A percentile compares a stretch with the other conserved stretches of the same genome.
These are phyloP conservation scores for Apamea epomidion DNA, from an alignment of 2,888 invertebrate species.

Conservation along the genomic window DNA sequence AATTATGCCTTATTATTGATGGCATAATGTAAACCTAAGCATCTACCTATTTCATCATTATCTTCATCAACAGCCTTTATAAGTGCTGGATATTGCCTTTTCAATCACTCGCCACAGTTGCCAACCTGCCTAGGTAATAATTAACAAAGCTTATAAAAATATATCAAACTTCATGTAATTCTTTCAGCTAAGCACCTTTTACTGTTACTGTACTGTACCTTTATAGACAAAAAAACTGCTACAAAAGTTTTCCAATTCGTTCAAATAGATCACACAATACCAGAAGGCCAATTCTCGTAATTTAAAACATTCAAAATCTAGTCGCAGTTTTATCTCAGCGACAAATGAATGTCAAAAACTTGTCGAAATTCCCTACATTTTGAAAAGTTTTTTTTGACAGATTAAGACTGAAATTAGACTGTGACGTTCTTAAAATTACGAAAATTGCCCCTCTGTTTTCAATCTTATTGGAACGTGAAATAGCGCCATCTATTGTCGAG, in stretches of 20 bases:
- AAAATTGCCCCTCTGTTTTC: not conserved
- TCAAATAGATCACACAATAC: not conserved
- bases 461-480: slow-evolving; percentile 60
- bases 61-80: too few species aligned
- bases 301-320: too few species aligned
- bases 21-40: not conserved
- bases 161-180: not conserved
- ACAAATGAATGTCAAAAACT: too few species aligned
- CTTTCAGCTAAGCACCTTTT: not conserved
- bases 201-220: too few species aligned
- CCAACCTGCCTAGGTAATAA: not conserved
- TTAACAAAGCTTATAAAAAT: not conserved
- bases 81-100: not conserved
- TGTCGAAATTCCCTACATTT: too few species aligned
- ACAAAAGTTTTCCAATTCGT: not conserved
- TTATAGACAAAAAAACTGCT: not conserved
- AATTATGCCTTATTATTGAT: not conserved
- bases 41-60: not conserved
- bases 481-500: slow-evolving; percentile 82
- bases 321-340: too few species aligned
- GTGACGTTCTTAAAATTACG: too few species aligned
- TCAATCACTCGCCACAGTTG: not conserved
- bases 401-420: too few species aligned
- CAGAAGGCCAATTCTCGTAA: too few species aligned
- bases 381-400: too few species aligned